Evolutionary conservation across 1,140 invertebrate species (phyloP), one percentile per base, ranked within the genome.

Genomic region (Listronotus oregonensis): DNA sequence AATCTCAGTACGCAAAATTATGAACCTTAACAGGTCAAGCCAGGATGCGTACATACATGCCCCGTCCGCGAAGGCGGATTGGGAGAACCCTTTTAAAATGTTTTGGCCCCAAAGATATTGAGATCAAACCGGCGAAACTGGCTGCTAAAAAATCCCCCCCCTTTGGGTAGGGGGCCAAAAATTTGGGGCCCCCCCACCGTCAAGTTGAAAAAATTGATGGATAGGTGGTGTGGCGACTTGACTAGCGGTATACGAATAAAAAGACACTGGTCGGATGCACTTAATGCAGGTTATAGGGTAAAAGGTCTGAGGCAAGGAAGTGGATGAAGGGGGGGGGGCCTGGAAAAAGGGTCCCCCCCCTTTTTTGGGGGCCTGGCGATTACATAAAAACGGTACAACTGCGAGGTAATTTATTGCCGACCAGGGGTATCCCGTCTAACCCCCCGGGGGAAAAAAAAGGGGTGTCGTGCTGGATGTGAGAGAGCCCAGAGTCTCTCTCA

Each of bases 11-110:
- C 66, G 62, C 31, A 8, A 11, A 6, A 17, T 39, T 7, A 43
- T 71, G 2, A 69, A 71, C 51, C 60, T 71, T 0, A 15, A 39
- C 39, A n/a, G 11, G 1, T 57, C 71, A 10, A 69, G 61, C 1
- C 59, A 34, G 0, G 44, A 71, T 14, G 37, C 46, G 1, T 34
- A 60, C 21, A 27, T 27, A 3, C 49, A 69, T 31, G 51, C 67
- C 52, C 58, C 1, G 17, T 27, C n/a, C 47, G 32, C 31, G 44
- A 57, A 14, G 67, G 67, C 3, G 52, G 67, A 2, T 58, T 62
- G 0, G 67, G 64, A 6, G 7, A 66, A 1, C 51, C 39, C 4
- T 31, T 8, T 8, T 21, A 21, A 50, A 21, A 21, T 21, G 17
- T 21, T 21, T 50, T 14, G 6, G n/a, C n/a, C n/a, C n/a, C n/a